A percentile compares a stretch with the other conserved stretches of the same genome.
Evolutionary conservation across 2,797 vertebrate genomes (phyloP).

Genomic region (Sebastiscus albofasciatus): DNA sequence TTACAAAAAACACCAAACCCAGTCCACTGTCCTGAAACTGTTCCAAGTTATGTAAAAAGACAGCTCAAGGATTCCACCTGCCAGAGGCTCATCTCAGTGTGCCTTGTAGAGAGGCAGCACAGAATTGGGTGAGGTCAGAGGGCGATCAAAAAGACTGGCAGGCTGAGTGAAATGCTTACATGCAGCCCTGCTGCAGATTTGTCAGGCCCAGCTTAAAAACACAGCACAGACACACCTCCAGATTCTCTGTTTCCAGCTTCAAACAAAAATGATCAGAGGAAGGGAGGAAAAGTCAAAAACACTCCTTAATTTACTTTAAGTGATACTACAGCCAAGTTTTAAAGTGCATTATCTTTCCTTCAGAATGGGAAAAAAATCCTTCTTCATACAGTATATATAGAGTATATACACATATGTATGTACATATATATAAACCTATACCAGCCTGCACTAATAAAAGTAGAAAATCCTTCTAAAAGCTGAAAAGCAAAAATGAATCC

Average conservation of each 20-base stretch:
- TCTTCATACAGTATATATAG: constrained; percentile 73
- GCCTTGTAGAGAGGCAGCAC: constrained; percentile 76
- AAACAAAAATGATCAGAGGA: constrained; percentile 60
- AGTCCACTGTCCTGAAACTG: constrained; percentile 51
- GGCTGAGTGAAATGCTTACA: constrained; percentile 76
- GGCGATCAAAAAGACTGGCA: constrained; percentile 70
- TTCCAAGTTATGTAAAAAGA: constrained; percentile 86
- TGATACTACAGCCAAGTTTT: constrained; percentile 52
- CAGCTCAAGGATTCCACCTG: constrained; percentile 85
- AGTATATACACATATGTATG: constrained; percentile 58
- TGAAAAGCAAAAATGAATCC: constrained; percentile 62
- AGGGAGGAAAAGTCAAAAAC: constrained; percentile 31
- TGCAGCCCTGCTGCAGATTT: constrained; percentile 88
- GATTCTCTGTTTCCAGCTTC: constrained; percentile 57
- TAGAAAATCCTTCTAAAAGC: constrained; percentile 77
- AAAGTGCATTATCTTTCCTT: constrained; percentile 83
- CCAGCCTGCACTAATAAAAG: constrained; percentile 71
- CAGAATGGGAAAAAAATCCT: constrained; percentile 71
- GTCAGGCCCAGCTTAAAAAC: constrained; percentile 53
- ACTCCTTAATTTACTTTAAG: constrained; percentile 37
- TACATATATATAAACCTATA: constrained; percentile 58
- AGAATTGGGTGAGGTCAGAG: constrained; percentile 39
- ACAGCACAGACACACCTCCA: constrained; percentile 42
- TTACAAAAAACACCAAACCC: constrained; percentile 51
- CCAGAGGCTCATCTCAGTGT: constrained; percentile 91